Conservation (phyloP, 2,888 invertebrate genomes). For the Pheosia gnoma region DNA sequence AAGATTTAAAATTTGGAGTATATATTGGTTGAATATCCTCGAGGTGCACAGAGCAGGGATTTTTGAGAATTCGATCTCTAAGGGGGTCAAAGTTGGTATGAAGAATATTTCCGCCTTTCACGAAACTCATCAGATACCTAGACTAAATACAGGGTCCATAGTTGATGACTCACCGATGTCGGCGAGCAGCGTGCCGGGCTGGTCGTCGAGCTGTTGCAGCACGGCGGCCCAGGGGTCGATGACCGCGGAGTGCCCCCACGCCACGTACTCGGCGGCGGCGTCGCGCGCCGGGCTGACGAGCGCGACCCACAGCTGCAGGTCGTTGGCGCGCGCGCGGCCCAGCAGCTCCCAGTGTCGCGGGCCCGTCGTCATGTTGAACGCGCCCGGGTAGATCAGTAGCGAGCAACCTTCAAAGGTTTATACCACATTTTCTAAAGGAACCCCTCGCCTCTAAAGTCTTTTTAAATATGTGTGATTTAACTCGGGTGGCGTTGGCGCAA, state of each 20-base stretch:
- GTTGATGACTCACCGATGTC: conserved; percentile 86
- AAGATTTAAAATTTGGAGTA: no score
- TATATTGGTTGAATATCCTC: no score
- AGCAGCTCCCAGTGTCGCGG: conserved; percentile 96
- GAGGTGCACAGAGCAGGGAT: no score
- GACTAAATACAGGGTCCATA: no score
- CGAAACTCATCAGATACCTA: no score
- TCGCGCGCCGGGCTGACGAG: conserved; percentile 93
- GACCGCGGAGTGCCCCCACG: conserved; percentile 94
- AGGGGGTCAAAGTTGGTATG: no score
- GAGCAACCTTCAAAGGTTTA: conserved; percentile 87
- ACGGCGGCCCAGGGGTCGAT: conserved; percentile 94
- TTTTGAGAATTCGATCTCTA: no score
- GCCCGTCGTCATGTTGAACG: conserved; percentile 98
- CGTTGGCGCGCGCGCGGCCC: conserved; percentile 91
- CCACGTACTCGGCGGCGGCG: conserved; percentile 88
- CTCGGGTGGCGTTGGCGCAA: no score
- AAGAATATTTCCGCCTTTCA: no score
- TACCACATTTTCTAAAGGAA: background rate
- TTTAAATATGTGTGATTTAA: no score
- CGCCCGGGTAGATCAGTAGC: conserved; percentile 95
- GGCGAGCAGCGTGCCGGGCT: conserved; percentile 88
- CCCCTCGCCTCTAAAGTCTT: no score
- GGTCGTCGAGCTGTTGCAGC: conserved; percentile 84
- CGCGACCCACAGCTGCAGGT: conserved; percentile 95